A percentile compares a stretch with the other conserved stretches of the same genome.
phyloP scores from a whole-genome alignment of 2,797 vertebrate species.

The Podarcis siculus region DNA sequence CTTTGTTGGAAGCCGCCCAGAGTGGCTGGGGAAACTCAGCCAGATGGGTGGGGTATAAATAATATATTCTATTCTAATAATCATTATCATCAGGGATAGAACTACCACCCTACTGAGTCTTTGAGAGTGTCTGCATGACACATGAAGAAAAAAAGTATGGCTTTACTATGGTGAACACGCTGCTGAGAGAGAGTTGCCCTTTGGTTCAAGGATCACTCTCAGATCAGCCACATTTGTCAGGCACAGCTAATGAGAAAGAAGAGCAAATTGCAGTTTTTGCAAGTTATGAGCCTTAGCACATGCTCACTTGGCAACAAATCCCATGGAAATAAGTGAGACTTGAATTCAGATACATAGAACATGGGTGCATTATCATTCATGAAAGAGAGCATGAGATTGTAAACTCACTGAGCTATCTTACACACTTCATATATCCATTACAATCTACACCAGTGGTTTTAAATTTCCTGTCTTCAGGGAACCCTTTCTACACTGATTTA shows the following conservation, averaged over 20 bases:
- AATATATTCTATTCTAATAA: not conserved
- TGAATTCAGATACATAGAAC: not conserved
- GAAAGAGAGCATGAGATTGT: not conserved
- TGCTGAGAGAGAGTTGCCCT: not conserved
- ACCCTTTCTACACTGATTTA: not conserved
- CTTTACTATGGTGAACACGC: not conserved
- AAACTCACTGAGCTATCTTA: not conserved
- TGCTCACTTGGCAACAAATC: not conserved
- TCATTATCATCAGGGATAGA: not conserved
- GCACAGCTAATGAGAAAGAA: not conserved
- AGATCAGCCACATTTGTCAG: not conserved
- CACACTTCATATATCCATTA: not conserved
- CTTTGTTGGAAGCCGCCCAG: no score
- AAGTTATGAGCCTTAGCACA: not conserved
- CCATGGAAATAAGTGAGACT: not conserved
- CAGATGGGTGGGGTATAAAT: no score
- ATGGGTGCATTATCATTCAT: not conserved
- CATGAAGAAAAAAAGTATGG: not conserved
- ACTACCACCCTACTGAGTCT: not conserved
- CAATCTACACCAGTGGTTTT: not conserved
- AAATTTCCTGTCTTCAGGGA: not conserved
- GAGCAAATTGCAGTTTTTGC: not conserved
- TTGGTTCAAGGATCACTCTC: not conserved
- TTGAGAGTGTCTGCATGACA: not conserved
- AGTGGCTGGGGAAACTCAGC: no score